These are phyloP conservation scores for Dolomedes plantarius DNA, from an alignment of 2,888 invertebrate species.

Conservation along the genomic window DNA sequence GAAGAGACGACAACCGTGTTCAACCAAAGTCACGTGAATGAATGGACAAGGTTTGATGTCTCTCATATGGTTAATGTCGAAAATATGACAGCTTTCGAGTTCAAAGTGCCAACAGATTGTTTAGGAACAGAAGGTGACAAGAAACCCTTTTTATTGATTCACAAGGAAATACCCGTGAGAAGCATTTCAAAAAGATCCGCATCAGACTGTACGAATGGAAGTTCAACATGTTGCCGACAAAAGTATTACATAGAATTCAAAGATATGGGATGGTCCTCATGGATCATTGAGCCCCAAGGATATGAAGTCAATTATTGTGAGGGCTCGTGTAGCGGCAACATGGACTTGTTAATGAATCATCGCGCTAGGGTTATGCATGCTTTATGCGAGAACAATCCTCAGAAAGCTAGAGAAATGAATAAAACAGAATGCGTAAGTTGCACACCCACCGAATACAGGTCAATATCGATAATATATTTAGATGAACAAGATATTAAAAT, in stretches of 20 bases:
- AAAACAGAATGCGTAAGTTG: slow-evolving; percentile 80
- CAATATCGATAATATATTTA: slow-evolving; percentile 87
- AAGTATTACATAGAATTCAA: slow-evolving; percentile 73
- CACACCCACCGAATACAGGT: slow-evolving; percentile 88
- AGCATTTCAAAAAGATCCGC: background rate
- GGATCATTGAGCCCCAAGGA: slow-evolving; percentile 74
- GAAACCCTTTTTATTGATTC: slow-evolving; percentile 20
- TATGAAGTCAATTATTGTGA: slow-evolving; percentile 74
- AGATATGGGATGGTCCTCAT: slow-evolving; percentile 74
- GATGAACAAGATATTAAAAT: slow-evolving; percentile 87
- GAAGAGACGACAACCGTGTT: background rate
- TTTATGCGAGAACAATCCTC: background rate
- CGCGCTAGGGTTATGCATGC: slow-evolving; percentile 50
- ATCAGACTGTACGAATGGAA: background rate
- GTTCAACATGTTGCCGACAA: slow-evolving; percentile 84
- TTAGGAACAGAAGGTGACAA: background rate
- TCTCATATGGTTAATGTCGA: background rate
- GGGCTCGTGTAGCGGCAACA: slow-evolving; percentile 80
- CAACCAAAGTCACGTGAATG: background rate
- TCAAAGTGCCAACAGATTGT: background rate
- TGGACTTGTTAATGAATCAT: slow-evolving; percentile 34
- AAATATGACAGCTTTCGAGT: background rate
- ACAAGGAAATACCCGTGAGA: background rate
- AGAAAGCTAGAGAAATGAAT: background rate
- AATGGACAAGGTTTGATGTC: slow-evolving; percentile 7